A percentile compares a stretch with the other conserved stretches of the same genome.
Conservation (phyloP, 2,797 vertebrate species). For the Chelonia mydas region DNA sequence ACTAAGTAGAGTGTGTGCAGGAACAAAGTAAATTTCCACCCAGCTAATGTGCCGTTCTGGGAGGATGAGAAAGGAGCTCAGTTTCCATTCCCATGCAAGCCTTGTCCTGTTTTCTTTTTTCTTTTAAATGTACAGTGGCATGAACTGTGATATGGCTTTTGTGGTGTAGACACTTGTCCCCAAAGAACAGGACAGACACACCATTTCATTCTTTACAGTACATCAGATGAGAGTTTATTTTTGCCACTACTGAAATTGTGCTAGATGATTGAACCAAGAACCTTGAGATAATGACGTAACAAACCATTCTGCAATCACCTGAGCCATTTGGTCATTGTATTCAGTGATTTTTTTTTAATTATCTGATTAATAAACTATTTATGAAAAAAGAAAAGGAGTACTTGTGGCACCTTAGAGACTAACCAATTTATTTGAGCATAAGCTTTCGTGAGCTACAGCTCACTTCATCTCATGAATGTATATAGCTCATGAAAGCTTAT, state of each 20-base stretch:
- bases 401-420: too few species aligned
- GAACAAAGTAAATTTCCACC: neutral
- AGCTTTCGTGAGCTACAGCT: too few species aligned
- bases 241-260: neutral
- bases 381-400: too few species aligned
- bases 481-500: too few species aligned
- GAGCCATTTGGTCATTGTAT: conserved; percentile 35
- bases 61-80: neutral
- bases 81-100: neutral
- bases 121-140: neutral
- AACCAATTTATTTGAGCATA: too few species aligned
- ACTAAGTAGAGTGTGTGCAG: neutral
- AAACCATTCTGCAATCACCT: neutral
- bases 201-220: neutral
- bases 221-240: neutral
- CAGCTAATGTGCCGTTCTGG: neutral
- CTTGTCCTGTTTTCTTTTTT: neutral
- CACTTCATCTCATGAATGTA: too few species aligned
- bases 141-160: neutral
- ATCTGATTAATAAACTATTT: conserved; percentile 40
- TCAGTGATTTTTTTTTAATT: conserved; percentile 44
- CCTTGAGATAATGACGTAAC: neutral
- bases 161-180: neutral
- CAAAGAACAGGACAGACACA: neutral
- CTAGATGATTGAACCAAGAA: neutral